Percentiles rank a stretch among this genome's conserved stretches.
Conservation (phyloP, 2,113 vertebrate species). For the Theropithecus gelada region DNA sequence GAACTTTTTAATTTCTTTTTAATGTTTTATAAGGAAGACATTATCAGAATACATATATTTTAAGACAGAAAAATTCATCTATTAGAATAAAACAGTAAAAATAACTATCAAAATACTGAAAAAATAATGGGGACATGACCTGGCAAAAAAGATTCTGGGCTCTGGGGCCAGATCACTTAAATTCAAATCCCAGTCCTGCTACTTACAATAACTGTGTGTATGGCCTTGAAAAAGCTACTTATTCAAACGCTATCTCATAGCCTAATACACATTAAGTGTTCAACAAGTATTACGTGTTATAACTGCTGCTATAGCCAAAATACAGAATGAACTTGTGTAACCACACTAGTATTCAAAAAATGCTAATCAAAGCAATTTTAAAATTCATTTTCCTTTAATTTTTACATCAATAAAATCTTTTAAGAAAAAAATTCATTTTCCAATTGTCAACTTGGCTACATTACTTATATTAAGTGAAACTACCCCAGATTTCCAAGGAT, state of each 20-base stretch:
- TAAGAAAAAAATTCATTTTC: background rate
- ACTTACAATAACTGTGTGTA: background rate
- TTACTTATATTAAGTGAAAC: background rate
- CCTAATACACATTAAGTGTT: background rate
- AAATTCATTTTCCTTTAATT: background rate
- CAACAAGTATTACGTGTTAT: background rate
- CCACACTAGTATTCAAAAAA: background rate
- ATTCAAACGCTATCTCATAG: background rate
- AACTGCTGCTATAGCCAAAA: background rate
- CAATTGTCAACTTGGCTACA: background rate
- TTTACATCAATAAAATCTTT: background rate
- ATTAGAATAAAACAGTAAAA: background rate
- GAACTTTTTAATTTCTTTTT: background rate
- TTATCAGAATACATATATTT: background rate
- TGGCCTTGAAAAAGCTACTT: background rate
- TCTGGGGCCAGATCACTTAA: background rate
- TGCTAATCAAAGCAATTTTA: background rate
- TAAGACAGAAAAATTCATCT: background rate
- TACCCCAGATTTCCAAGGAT: background rate
- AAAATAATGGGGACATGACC: background rate
- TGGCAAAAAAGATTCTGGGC: background rate
- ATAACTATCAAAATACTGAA: background rate
- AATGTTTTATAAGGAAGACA: background rate
- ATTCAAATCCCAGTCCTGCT: background rate
- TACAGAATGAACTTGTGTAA: background rate